Evolutionary conservation across 2,888 invertebrate species (phyloP), one percentile per base, ranked within the genome.

Genomic region (Plebejus argus): DNA sequence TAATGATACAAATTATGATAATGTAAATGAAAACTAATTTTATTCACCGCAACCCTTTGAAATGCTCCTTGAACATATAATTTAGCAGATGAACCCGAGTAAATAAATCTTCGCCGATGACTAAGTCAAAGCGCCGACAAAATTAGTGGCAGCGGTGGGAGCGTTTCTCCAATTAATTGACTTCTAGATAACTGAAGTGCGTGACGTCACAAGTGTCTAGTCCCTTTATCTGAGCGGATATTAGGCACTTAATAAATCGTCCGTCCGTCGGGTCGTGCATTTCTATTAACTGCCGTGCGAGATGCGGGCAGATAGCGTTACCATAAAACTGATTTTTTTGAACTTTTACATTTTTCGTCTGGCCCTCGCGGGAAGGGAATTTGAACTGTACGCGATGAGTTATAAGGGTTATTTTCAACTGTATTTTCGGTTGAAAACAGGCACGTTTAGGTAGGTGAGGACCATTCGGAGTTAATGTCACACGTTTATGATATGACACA

Each of bases 261-360:
- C 76, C 78, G 75, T 77, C 77, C 76, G 79, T 79, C 80, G 78
- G 76, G 70, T 35, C 76, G 77, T 78, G 79, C 80, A 66, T 81
- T 80, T 81, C 79, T 77, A 80, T 81, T 78, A 80, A 77, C 78
- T 77, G 79, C 70, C 78, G 81, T 80, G 81, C 77, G 80, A 81
- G 78, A 81, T 80, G 78, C 80, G 81, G 80, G 81, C 70, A 61
- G 45, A 77, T 79, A 79, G 76, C 77, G 70, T 23, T 77, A 39
- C 71, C 77, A 71, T 77, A 56, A 35, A 71, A 77, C 71, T 53
- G 66, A 72, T 49, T 23, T n/a, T n/a, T n/a, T n/a, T n/a, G n/a
- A n/a, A n/a, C n/a, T n/a, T n/a, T 23, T 74, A 49, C 28, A 74
- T 45, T 74, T 74, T 74, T 74, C 49, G 74, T 53, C 49, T 23